Evolutionary conservation across 2,797 vertebrate genomes (phyloP).

Genomic region (Acrocephalus scirpaceus): DNA sequence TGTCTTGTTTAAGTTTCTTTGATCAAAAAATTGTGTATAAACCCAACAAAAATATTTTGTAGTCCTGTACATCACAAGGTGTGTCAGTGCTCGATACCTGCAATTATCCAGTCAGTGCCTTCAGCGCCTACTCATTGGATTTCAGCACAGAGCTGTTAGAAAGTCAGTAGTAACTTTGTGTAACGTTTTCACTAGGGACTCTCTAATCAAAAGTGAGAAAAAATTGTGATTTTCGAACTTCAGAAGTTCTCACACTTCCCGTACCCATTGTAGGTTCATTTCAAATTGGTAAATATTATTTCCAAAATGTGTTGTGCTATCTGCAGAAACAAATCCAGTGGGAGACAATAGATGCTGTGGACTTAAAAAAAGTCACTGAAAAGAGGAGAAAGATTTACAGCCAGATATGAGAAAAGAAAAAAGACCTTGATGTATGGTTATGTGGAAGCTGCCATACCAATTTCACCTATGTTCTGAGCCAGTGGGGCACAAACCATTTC

Average conservation of each 20-base stretch:
- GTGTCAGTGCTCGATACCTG: background rate
- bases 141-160: background rate
- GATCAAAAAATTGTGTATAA: background rate
- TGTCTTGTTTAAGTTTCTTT: background rate
- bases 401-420: background rate
- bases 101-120: background rate
- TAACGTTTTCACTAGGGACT: background rate
- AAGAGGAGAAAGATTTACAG: background rate
- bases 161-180: background rate
- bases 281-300: background rate
- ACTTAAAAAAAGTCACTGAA: background rate
- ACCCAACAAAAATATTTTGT: background rate
- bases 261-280: rapidly evolving
- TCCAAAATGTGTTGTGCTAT: background rate
- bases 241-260: background rate
- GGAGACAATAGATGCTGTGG: background rate
- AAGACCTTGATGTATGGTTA: rapidly evolving
- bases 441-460: background rate
- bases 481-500: background rate
- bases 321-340: background rate
- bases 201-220: background rate
- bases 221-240: background rate
- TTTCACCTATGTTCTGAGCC: background rate
- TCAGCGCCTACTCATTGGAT: rapidly evolving
- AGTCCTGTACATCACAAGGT: background rate